Base-by-base conservation (phyloP, 2,113 vertebrate species). In the Calonectris borealis region DNA sequence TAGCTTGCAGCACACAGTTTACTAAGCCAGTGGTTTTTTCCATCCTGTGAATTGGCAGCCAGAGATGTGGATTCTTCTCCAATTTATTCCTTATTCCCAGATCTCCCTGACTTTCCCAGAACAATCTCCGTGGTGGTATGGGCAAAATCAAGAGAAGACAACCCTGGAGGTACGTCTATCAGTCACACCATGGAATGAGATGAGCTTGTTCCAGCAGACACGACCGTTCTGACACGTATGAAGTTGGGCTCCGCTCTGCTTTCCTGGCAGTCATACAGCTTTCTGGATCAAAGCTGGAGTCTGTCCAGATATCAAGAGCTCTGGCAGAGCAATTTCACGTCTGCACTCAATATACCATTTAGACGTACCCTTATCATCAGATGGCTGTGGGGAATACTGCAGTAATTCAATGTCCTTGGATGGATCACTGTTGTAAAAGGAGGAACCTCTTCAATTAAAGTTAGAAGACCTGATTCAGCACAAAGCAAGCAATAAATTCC, bases 161-260 rank as follows among this genome's bases (percentile, higher is more conserved):
- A 1, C 7, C 18, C 70, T 20, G 73, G 46, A 24, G 42, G 38
- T 14, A 2, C 2, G 3, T 13, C 19, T 15, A 3, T 11, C 20
- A 1, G 20, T 36, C 3, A 11, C 12, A 42, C 17, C 24, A 2
- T 0, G 48, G 73, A 58, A 8, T 9, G 82, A 65, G 76, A 21
- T 13, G 70, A 62, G 61, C 66, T 31, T 0, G 1, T 16, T 71
- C 64, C 88, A 31, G 82, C n/a, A n/a, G 34, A 12, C 4, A 0
- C 9, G 42, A 7, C 34, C 2, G 1, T 19, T 10, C 34, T 10
- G 68, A 5, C 64, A 14, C 0, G 9, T 2, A 0, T 13, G 25
- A 34, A 7, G 27, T 4, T 15, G 73, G 27, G 44, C 71, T 48
- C 25, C 36, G 57, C 80, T 80, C 62, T 25, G 69, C 68, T 36